phyloP scores from a whole-genome alignment of 2,113 vertebrate genomes.

The Pachyramphus minor region DNA sequence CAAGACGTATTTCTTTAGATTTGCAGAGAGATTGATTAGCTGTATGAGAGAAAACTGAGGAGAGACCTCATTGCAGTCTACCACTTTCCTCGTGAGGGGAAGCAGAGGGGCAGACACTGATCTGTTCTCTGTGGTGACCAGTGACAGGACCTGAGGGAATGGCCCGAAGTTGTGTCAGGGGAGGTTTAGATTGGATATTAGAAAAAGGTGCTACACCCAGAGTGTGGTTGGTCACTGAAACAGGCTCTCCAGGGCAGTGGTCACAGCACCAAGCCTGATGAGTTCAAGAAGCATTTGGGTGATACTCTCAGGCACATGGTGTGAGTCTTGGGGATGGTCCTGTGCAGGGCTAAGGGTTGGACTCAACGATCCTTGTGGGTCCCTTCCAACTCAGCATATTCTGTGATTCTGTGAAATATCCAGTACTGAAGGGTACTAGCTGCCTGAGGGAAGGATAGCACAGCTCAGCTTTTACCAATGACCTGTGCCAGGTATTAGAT shows the following conservation, averaged over 20 bases:
- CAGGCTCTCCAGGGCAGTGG: neutral
- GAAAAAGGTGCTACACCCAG: neutral
- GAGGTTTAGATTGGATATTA: neutral
- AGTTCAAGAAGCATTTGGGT: neutral
- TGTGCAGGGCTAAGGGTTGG: neutral
- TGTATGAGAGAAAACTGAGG: neutral
- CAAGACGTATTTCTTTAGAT: neutral
- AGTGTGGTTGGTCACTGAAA: neutral
- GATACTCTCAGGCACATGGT: neutral
- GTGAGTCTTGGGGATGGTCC: neutral
- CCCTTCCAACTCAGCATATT: neutral
- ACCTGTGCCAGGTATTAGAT: neutral
- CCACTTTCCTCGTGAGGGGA: neutral
- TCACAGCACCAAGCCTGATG: neutral
- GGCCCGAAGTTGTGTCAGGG: neutral
- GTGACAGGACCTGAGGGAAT: neutral
- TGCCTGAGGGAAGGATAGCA: neutral
- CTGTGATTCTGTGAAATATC: neutral
- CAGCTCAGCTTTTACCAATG: neutral
- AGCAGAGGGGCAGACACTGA: neutral
- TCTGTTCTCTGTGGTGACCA: neutral
- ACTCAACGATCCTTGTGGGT: neutral
- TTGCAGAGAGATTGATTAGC: neutral
- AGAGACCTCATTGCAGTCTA: neutral
- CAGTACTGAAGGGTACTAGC: neutral